phyloP scores from a whole-genome alignment of 2,113 vertebrate genomes.

The Hiodon tergisus region DNA sequence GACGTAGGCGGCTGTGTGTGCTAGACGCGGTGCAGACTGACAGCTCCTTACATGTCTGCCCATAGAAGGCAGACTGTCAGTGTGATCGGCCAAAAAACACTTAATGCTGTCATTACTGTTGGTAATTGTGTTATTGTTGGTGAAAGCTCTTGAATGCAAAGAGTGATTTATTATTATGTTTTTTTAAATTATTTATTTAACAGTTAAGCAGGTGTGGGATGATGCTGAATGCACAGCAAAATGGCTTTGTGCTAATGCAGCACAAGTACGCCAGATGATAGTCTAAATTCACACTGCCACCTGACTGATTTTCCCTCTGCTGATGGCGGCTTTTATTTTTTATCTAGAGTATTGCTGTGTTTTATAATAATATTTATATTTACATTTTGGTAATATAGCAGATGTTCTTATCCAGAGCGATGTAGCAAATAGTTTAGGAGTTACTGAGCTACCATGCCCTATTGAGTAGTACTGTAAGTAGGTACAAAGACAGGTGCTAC shows the following conservation, averaged over 20 bases:
- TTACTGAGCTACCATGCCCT: no score
- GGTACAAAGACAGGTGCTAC: no score
- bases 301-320: neutral
- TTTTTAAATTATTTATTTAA: neutral
- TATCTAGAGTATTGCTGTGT: neutral
- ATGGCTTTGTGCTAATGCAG: no score
- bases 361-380: neutral
- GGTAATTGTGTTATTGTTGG: constrained; percentile 12
- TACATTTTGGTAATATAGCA: no score
- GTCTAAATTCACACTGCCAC: neutral
- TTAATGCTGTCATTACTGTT: neutral
- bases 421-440: no score
- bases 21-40: neutral
- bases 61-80: neutral
- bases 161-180: neutral
- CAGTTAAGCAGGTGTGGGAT: neutral
- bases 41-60: neutral
- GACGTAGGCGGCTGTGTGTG: neutral
- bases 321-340: neutral
- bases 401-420: no score
- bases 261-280: neutral
- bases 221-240: neutral
- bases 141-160: neutral
- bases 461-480: no score
- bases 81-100: neutral